phyloP scores from a whole-genome alignment of 2,113 vertebrate genomes.

The Uropsilus gracilis region DNA sequence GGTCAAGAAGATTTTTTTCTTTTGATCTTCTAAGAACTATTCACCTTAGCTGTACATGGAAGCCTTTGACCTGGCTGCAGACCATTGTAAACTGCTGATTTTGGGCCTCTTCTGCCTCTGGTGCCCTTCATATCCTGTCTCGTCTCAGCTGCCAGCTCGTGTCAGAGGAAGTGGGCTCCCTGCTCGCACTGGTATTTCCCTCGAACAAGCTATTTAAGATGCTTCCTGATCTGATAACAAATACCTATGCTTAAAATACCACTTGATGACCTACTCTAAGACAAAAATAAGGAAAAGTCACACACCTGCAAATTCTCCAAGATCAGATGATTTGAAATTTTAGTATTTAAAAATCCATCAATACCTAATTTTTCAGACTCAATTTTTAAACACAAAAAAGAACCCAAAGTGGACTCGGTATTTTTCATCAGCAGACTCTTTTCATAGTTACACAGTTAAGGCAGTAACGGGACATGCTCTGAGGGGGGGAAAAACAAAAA shows the following conservation, averaged over 20 bases:
- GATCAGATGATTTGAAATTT: background rate
- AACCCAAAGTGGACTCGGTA: constrained; percentile 6
- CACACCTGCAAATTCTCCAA: background rate
- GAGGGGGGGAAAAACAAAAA: too few species aligned
- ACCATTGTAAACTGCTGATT: background rate
- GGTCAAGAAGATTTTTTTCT: constrained; percentile 15
- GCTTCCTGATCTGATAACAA: background rate
- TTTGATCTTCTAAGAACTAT: background rate
- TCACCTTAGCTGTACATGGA: background rate
- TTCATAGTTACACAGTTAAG: background rate
- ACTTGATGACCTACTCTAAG: background rate
- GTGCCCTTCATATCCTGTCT: background rate
- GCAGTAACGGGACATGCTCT: background rate
- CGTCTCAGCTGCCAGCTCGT: background rate
- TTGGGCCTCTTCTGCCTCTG: background rate
- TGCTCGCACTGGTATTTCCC: background rate
- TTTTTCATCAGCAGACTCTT: constrained; percentile 2
- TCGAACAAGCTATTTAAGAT: background rate
- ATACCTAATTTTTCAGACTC: constrained; percentile 24
- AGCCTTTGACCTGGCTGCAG: background rate
- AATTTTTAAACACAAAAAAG: constrained; percentile 28
- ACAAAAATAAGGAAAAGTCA: background rate
- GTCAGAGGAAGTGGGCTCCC: background rate
- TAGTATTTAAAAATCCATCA: constrained; percentile 39
- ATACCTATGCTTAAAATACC: background rate